These are phyloP conservation scores for Hololepta plana DNA, from an alignment of 2,888 invertebrate species.

Conservation along the genomic window DNA sequence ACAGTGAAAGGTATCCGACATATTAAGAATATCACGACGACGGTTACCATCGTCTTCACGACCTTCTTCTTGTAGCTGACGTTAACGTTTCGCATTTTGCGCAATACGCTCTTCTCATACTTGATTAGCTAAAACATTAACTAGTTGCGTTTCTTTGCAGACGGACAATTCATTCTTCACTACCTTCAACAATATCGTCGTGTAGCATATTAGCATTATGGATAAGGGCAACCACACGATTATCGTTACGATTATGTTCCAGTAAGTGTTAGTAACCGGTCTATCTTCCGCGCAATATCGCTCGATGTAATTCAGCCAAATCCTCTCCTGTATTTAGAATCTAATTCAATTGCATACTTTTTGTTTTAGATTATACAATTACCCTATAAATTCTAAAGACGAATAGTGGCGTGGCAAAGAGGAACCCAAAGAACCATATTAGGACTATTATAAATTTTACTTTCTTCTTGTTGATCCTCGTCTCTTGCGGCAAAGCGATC, in stretches of 20 bases:
- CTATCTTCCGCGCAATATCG: conserved; percentile 56
- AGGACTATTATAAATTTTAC: conserved; percentile 44
- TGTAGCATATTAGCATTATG: conserved; percentile 55
- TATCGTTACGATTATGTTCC: conserved; percentile 57
- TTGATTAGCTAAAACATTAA: conserved; percentile 34
- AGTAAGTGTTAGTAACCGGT: conserved; percentile 46
- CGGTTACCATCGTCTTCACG: conserved; percentile 49
- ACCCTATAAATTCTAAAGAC: conserved; percentile 44
- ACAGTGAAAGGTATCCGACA: conserved; percentile 61
- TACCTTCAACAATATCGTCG: conserved; percentile 51
- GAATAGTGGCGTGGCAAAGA: conserved; percentile 45
- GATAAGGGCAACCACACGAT: conserved; percentile 62
- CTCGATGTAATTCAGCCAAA: conserved; percentile 61
- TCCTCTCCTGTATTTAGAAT: conserved; percentile 35
- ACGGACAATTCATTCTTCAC: background rate
- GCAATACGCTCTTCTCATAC: conserved; percentile 43
- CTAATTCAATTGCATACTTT: conserved; percentile 3
- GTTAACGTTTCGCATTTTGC: too few relatives aligned
- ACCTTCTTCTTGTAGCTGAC: conserved; percentile 49
- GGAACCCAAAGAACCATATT: conserved; percentile 48
- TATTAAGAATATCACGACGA: conserved; percentile 44
- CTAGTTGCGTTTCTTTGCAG: background rate
- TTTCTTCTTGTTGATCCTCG: conserved; percentile 42
- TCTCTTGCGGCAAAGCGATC: conserved; percentile 54
- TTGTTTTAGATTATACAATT: conserved; percentile 5